Evolutionary conservation across 2,113 vertebrate genomes (phyloP), one percentile per base, ranked within the genome.

Genomic region (Heterotis niloticus): DNA sequence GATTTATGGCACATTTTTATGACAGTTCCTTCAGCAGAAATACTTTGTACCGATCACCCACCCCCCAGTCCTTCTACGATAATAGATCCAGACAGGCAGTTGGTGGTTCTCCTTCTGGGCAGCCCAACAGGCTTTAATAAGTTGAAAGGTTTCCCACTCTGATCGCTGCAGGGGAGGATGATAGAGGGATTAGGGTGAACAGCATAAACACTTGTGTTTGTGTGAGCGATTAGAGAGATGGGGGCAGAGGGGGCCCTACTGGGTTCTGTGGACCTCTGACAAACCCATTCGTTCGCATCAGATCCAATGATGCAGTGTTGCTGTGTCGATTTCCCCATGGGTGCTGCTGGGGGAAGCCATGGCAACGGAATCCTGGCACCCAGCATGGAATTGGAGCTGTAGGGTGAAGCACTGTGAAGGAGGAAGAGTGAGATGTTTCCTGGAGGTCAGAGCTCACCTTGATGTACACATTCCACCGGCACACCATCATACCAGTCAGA

Each of bases 361-460:
- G 88, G 91, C 87, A 92, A 92, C 89, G 90, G 88, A 89, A 87
- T 86, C 87, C 85, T 81, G 44, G 81, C 80, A 64, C 78, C 82
- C 10, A 23, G 64, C 83, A 84, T 44, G 76, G 75, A 66, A 57
- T 28, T 4, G 12, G 54, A 20, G 65, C 16, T 26, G 65, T 10
- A 56, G 83, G 81, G 81, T 74, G 72, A 80, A 75, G 83, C 77
- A 74, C 54, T 18, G 81, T 28, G 76, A 82, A 83, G 73, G 81
- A 62, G 82, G 77, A 77, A 81, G 34, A 77, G 78, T 81, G 84
- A 79, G 1, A 26, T 57, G 65, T 68, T 12, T 72, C 17, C 24
- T 28, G 64, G 52, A 67, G 64, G 64, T 16, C 26, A 5, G 14
- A 28, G 16, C 17, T 70, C 51, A 44, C 20, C 26, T 29, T 34